Evolutionary conservation across 2,113 vertebrate species (phyloP).

Genomic region (Cricetomys ansorgei): DNA sequence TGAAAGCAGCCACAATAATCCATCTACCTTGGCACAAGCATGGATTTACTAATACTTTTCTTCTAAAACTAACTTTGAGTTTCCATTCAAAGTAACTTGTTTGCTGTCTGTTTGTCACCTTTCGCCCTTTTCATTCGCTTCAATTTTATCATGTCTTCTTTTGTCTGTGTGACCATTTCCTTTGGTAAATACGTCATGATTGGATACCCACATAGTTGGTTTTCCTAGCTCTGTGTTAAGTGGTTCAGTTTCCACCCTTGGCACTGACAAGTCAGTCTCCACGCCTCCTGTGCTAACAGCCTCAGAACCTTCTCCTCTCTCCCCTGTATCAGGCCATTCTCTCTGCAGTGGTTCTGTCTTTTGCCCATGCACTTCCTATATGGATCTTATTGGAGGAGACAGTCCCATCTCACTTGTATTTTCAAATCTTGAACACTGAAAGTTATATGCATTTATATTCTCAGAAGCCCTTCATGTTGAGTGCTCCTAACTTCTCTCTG

Average conservation of each 20-base stretch:
- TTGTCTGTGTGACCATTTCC: background rate
- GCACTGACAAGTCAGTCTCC: background rate
- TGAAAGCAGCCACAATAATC: background rate
- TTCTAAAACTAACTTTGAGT: background rate
- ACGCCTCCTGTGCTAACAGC: background rate
- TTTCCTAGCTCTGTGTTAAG: background rate
- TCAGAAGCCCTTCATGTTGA: background rate
- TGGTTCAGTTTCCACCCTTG: background rate
- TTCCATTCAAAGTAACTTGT: background rate
- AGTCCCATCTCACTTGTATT: background rate
- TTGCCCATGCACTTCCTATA: background rate
- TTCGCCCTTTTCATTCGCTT: background rate
- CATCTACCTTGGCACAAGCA: background rate
- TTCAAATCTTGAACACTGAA: background rate
- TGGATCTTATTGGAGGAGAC: background rate
- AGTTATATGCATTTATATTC: background rate
- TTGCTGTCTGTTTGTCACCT: background rate
- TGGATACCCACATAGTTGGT: background rate
- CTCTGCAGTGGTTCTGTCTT: background rate
- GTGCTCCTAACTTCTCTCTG: background rate
- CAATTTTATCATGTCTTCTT: background rate
- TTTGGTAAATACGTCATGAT: background rate
- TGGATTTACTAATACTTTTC: background rate
- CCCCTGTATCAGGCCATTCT: background rate
- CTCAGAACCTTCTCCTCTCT: background rate